phyloP scores from a whole-genome alignment of 2,888 invertebrate species.

The Thyatira batis region DNA sequence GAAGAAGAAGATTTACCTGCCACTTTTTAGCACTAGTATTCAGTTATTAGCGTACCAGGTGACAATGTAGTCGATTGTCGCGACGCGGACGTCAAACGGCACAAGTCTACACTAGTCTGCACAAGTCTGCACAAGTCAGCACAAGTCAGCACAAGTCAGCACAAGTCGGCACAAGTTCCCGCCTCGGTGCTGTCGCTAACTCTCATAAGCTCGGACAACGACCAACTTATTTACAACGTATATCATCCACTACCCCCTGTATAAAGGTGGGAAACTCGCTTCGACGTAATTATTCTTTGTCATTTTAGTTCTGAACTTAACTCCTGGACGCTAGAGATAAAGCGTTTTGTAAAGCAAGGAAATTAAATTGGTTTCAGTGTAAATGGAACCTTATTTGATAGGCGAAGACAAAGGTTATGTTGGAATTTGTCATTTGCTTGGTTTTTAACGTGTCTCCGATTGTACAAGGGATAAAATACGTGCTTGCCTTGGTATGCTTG shows the following conservation, averaged over 20 bases:
- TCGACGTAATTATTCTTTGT: constrained; percentile 27
- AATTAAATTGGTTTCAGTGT: not conserved
- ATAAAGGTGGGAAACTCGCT: constrained; percentile 28
- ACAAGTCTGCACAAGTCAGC: constrained; percentile 21
- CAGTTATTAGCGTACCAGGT: constrained; percentile 11
- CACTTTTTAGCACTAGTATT: not conserved
- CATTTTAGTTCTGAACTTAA: constrained; percentile 1
- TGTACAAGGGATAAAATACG: too few species aligned
- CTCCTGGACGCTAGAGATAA: not conserved
- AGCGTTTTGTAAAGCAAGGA: not conserved
- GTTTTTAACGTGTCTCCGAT: too few species aligned
- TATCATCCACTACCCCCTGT: constrained; percentile 24
- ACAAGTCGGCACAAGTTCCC: constrained; percentile 30
- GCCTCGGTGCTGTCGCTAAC: constrained; percentile 37
- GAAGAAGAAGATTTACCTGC: too few species aligned
- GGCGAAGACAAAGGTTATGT: too few species aligned
- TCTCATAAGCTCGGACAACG: constrained; percentile 46
- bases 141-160: constrained; percentile 20
- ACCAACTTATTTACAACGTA: constrained; percentile 40
- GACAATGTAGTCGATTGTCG: constrained; percentile 2
- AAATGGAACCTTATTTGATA: too few species aligned
- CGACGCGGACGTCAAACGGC: constrained; percentile 24
- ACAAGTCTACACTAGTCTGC: too few species aligned
- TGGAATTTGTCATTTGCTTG: too few species aligned
- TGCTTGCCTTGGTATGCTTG: too few species aligned